phyloP scores from a whole-genome alignment of 2,797 vertebrate species.

The Poeciliopsis presidionis region DNA sequence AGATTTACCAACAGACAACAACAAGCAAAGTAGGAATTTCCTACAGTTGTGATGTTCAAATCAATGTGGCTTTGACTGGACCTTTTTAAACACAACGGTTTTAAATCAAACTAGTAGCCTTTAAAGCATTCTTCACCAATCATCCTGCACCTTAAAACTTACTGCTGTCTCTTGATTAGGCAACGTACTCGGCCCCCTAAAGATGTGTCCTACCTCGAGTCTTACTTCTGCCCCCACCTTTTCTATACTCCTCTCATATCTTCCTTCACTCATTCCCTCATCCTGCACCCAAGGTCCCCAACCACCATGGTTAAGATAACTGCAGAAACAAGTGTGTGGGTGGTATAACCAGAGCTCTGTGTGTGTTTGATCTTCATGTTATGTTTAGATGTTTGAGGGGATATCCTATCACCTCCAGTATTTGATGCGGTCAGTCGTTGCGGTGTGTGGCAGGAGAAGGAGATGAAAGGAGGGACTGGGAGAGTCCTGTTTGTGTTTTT shows the following conservation, averaged over 20 bases:
- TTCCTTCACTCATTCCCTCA: slow-evolving; percentile 42
- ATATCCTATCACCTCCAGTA: slow-evolving; percentile 85
- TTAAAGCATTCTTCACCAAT: slow-evolving; percentile 55
- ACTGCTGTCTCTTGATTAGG: slow-evolving; percentile 52
- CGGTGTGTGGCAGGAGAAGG: slow-evolving; percentile 68
- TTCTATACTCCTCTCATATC: slow-evolving; percentile 40
- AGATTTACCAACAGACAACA: background rate
- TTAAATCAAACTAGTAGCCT: slow-evolving; percentile 60
- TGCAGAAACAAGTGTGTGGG: slow-evolving; percentile 77
- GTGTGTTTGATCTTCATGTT: slow-evolving; percentile 83
- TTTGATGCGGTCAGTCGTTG: slow-evolving; percentile 77
- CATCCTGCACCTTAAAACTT: slow-evolving; percentile 53
- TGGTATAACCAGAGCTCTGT: slow-evolving; percentile 74
- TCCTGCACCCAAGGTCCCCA: slow-evolving; percentile 58
- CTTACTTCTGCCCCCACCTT: slow-evolving; percentile 58
- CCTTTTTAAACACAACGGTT: slow-evolving; percentile 11
- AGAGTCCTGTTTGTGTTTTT: slow-evolving; percentile 83
- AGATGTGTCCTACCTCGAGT: slow-evolving; percentile 68
- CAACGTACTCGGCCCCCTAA: slow-evolving; percentile 53
- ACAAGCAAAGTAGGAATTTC: background rate
- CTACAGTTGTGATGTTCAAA: background rate
- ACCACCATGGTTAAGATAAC: slow-evolving; percentile 82
- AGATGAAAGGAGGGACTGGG: slow-evolving; percentile 76
- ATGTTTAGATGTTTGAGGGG: slow-evolving; percentile 85
- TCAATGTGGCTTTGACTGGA: background rate